A percentile compares a stretch with the other conserved stretches of the same genome.
phyloP scores from a whole-genome alignment of 2,797 vertebrate genomes.

The Arremon brunneinucha region DNA sequence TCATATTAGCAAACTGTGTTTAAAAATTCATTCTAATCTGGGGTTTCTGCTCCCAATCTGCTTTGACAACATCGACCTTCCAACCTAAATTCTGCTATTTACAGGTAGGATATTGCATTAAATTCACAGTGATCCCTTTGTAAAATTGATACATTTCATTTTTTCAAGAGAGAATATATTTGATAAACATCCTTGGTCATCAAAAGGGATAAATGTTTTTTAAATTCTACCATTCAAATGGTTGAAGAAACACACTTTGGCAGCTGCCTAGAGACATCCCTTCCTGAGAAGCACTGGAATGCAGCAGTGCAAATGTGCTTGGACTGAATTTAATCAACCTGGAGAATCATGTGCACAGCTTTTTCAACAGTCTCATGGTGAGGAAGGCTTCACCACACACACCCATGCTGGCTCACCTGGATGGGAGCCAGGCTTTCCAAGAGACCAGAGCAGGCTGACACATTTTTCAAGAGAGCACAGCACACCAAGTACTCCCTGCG shows the following conservation, averaged over 20 bases:
- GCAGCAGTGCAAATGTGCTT: not conserved
- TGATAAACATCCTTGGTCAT: not conserved
- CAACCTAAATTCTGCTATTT: not conserved
- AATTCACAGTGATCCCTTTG: not conserved
- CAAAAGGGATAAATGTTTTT: not conserved
- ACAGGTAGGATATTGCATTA: not conserved
- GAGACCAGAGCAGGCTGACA: not conserved
- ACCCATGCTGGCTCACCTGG: not conserved
- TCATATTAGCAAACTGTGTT: not conserved
- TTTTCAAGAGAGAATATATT: not conserved
- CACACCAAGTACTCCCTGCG: not conserved
- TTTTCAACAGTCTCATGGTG: not conserved
- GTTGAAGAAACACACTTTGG: not conserved
- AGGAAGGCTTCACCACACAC: not conserved
- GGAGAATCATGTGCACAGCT: not conserved
- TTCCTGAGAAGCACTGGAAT: not conserved
- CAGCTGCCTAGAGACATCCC: not conserved
- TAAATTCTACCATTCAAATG: not conserved
- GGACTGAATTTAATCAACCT: not conserved
- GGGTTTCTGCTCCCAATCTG: not conserved
- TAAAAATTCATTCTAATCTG: not conserved
- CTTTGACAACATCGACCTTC: not conserved
- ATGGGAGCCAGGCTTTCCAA: not conserved
- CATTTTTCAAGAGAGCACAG: constrained; percentile 9
- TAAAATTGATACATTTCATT: not conserved